Conservation (phyloP, 2,888 invertebrate genomes). For the Ctenicera cuprea region DNA sequence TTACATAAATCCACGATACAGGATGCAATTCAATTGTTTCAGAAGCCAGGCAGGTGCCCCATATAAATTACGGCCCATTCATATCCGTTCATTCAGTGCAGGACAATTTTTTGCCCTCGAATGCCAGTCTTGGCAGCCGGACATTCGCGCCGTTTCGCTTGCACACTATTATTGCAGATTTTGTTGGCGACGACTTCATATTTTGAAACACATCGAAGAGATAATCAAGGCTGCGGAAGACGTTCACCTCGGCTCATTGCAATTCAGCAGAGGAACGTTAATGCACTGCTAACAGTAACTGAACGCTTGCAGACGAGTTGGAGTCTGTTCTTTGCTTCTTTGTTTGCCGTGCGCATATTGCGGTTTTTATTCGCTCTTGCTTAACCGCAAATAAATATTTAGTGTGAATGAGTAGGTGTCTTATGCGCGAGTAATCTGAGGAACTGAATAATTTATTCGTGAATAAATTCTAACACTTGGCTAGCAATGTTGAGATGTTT, state of each 20-base stretch:
- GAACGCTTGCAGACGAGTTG: conserved; percentile 49
- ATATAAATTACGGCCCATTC: conserved; percentile 60
- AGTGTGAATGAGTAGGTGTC: neutral
- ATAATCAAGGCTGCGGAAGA: conserved; percentile 50
- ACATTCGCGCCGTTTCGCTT: neutral
- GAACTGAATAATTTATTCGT: neutral
- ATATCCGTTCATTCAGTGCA: conserved; percentile 57
- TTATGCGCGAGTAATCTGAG: neutral
- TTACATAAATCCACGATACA: conserved; percentile 51
- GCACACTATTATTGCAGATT: conserved; percentile 15
- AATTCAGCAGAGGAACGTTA: conserved; percentile 46
- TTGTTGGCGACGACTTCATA: conserved; percentile 25
- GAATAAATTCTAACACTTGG: neutral
- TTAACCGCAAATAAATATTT: conserved; percentile 28
- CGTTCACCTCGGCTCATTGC: conserved; percentile 55
- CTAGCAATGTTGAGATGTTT: neutral
- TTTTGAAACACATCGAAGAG: conserved; percentile 21
- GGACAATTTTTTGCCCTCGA: conserved; percentile 47
- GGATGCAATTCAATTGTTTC: conserved; percentile 61
- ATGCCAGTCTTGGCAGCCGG: conserved; percentile 35
- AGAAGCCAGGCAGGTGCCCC: conserved; percentile 55
- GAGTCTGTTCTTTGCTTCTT: conserved; percentile 43
- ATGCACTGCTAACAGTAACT: conserved; percentile 48
- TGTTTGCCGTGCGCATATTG: conserved; percentile 21
- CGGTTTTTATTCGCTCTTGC: conserved; percentile 10